Base-by-base conservation (phyloP, 2,797 vertebrate species). In the Odontamblyopus rebecca region DNA sequence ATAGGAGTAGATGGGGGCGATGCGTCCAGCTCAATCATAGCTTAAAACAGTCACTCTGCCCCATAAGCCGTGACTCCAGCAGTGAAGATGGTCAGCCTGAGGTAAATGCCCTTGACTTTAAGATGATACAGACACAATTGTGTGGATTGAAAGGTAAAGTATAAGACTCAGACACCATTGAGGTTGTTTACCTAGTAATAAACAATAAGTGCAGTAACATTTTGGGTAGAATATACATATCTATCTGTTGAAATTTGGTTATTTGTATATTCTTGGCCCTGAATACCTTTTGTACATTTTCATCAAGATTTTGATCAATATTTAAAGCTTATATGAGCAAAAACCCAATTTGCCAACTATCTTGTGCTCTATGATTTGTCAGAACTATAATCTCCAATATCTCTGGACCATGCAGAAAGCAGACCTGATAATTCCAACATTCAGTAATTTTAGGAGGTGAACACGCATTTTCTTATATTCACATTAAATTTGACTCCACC, bases 81-180 rank as follows among this genome's bases (percentile, higher is more conserved):
- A 67, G 56, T 72, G 61, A 23, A 12, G 41, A 53, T 48, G 56
- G 12, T n/a, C n/a, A 3, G 30, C 19, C 61, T n/a, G 48, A 74
- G 68, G 68, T 78, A 79, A 51, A 53, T 69, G 75, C 69, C 83
- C 80, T 83, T 79, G 70, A 79, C 70, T 71, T 61, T 23, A 68
- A 77, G 69, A 66, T 75, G 57, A 76, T 19, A 61, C 29, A 61
- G 73, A 68, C 48, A 41, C 61, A 67, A 79, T 74, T 48, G 51
- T 7, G 48, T 12, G 35, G 59, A 75, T 19, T n/a, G 67, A 61
- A 15, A 6, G 6, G 44, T 23, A 69, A 70, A 57, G 67, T 71
- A 15, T 27, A 53, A 27, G 35, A 56, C 61, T 26, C n/a, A 59
- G 27, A 60, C 13, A 41, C 3, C 62, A 87, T 72, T 79, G 59